phyloP scores from a whole-genome alignment of 1,140 invertebrate genomes.

The Triops longicaudatus region DNA sequence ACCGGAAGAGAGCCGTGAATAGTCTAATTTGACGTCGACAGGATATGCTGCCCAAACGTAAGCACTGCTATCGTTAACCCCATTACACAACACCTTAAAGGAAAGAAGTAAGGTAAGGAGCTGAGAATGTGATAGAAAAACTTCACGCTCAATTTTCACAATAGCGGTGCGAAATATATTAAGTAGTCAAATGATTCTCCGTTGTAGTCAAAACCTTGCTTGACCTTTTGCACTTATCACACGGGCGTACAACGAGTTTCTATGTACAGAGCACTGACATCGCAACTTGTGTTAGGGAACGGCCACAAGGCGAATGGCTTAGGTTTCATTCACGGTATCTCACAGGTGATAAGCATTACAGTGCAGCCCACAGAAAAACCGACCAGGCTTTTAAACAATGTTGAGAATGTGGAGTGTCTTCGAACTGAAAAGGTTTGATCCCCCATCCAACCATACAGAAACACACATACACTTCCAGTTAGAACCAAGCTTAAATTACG shows the following conservation, averaged over 20 bases:
- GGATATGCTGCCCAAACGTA: background rate
- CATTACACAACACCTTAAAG: background rate
- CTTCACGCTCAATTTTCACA: background rate
- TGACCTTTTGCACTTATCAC: constrained; percentile 10
- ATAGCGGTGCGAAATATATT: constrained; percentile 3
- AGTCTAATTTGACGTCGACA: constrained; percentile 2
- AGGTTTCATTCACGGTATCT: background rate
- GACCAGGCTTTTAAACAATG: background rate
- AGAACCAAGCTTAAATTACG: too few relatives aligned
- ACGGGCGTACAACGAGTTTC: background rate
- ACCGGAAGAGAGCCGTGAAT: background rate
- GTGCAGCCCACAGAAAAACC: background rate
- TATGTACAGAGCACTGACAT: constrained; percentile 8
- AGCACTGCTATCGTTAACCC: background rate
- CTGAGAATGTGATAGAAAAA: background rate
- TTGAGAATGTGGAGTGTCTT: background rate
- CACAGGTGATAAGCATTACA: background rate
- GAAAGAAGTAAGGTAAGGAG: background rate
- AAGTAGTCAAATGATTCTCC: background rate
- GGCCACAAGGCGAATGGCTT: background rate
- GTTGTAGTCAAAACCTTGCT: background rate
- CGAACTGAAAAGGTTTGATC: background rate
- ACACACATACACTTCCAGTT: too few relatives aligned
- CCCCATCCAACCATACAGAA: too few relatives aligned
- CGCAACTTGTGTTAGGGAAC: background rate